phyloP scores from a whole-genome alignment of 1,140 invertebrate genomes.

The Gryllus bimaculatus region DNA sequence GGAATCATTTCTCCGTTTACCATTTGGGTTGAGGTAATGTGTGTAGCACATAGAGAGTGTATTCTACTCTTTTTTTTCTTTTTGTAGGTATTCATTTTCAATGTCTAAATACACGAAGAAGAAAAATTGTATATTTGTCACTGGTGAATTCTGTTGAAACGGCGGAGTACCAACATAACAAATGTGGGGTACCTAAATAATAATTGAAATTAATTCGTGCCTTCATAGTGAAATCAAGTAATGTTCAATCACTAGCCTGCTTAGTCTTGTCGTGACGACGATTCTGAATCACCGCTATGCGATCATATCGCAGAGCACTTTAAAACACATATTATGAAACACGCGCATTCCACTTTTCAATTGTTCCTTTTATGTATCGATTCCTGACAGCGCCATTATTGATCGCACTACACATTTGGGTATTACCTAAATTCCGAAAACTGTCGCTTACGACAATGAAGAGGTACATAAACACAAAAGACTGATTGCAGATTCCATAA shows the following conservation, averaged over 20 bases:
- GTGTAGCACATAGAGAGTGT: neutral
- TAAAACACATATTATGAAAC: neutral
- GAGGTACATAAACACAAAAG: no score
- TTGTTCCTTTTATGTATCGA: slow-evolving; percentile 1
- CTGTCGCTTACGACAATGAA: no score
- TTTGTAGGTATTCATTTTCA: neutral
- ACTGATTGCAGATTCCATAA: no score
- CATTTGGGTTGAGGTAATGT: neutral
- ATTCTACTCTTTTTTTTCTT: neutral
- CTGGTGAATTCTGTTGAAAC: neutral
- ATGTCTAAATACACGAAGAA: neutral
- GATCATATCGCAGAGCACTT: no score
- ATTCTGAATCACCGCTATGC: neutral
- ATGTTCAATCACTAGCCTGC: neutral
- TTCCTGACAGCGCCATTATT: neutral
- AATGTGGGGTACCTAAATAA: neutral
- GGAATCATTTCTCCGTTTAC: no score
- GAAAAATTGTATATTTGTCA: neutral
- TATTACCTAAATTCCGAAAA: no score
- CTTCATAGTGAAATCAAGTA: neutral
- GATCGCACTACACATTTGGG: neutral
- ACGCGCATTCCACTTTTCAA: neutral
- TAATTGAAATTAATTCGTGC: no score
- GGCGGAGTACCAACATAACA: neutral
- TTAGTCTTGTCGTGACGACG: neutral